A percentile compares a stretch with the other conserved stretches of the same genome.
phyloP scores from a whole-genome alignment of 2,888 invertebrate species.

The Macrosoma leucophasiata region DNA sequence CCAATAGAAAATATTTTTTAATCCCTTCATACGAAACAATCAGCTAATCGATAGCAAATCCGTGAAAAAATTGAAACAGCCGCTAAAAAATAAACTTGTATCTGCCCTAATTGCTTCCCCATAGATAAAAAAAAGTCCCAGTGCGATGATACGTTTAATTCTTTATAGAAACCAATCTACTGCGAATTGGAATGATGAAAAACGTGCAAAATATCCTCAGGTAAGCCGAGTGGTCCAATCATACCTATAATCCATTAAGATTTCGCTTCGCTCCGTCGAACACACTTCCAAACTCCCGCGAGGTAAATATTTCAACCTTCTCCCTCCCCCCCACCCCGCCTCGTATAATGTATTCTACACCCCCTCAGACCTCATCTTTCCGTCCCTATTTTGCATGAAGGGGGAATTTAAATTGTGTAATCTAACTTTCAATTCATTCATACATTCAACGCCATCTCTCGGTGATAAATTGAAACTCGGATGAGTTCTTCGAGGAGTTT shows the following conservation, averaged over 20 bases:
- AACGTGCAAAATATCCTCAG: constrained; percentile 51
- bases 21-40: constrained; percentile 37
- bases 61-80: constrained; percentile 33
- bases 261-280: constrained; percentile 62
- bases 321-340: constrained; percentile 39
- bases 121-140: constrained; percentile 33
- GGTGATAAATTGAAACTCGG: constrained; percentile 72
- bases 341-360: constrained; percentile 64
- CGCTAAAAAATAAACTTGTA: constrained; percentile 49
- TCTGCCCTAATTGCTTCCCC: constrained; percentile 49
- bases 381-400: constrained; percentile 74
- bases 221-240: constrained; percentile 65
- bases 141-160: constrained; percentile 38
- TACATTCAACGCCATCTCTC: constrained; percentile 73
- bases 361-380: constrained; percentile 71
- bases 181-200: constrained; percentile 30
- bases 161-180: constrained; percentile 47
- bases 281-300: constrained; percentile 68
- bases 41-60: constrained; percentile 37
- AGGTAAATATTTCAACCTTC: constrained; percentile 68
- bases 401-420: constrained; percentile 76
- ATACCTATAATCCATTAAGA: constrained; percentile 74
- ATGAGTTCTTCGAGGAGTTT: constrained; percentile 64
- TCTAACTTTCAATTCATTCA: constrained; percentile 77
- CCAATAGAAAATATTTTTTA: constrained; percentile 11